Conservation (phyloP, 2,797 vertebrate species). For the Acanthis flammea region DNA sequence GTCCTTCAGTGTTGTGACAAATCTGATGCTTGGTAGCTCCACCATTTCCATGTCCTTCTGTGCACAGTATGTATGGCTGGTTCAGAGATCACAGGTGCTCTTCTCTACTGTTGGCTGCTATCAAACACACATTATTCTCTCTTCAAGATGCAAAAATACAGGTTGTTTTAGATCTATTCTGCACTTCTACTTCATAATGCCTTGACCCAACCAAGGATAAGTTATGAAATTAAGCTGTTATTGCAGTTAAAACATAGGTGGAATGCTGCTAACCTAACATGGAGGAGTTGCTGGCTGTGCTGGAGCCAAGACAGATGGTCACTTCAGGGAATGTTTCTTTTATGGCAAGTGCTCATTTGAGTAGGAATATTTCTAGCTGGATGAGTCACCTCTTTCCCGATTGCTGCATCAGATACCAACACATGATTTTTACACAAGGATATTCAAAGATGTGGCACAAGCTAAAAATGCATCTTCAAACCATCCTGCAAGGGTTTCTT, state of each 20-base stretch:
- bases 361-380: slow-evolving; percentile 26
- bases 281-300: not conserved
- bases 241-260: not conserved
- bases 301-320: slow-evolving; percentile 31
- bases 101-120: not conserved
- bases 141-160: not conserved
- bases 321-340: slow-evolving; percentile 7
- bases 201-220: not conserved
- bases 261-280: not conserved
- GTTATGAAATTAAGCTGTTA: not conserved
- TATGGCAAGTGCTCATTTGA: not conserved
- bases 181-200: not conserved
- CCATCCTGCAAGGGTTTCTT: not conserved
- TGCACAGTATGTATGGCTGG: not conserved
- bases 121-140: not conserved
- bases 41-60: not conserved
- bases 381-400: slow-evolving; percentile 17
- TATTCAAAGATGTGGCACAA: not conserved
- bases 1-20: not conserved
- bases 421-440: not conserved
- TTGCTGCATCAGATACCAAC: not conserved
- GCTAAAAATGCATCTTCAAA: not conserved
- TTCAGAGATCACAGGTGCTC: not conserved
- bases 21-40: not conserved
- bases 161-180: not conserved